These are phyloP conservation scores for Cryptotermes secundus DNA, from an alignment of 1,140 invertebrate genomes.

Conservation along the genomic window DNA sequence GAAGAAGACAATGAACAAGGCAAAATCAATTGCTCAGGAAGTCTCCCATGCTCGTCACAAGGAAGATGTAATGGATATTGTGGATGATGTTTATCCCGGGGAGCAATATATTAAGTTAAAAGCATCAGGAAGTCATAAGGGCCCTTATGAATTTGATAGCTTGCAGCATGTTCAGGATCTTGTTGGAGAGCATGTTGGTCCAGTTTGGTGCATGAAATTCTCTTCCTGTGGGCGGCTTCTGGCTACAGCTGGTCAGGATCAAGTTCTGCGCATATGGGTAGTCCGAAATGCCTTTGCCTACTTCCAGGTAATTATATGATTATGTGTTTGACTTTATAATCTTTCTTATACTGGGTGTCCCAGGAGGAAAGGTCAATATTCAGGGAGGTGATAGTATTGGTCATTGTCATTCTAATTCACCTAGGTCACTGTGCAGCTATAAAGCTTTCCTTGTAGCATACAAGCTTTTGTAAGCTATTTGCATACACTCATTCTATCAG, in stretches of 20 bases:
- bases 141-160: constrained; percentile 91
- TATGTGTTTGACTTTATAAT: neutral
- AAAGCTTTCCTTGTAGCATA: no score
- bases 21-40: constrained; percentile 85
- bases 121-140: constrained; percentile 92
- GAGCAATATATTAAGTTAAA: constrained; percentile 89
- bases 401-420: no score
- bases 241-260: constrained; percentile 95
- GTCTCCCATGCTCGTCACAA: constrained; percentile 81
- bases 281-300: constrained; percentile 81
- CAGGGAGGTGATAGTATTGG: no score
- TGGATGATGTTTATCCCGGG: constrained; percentile 76
- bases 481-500: no score
- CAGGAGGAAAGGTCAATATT: no score
- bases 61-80: constrained; percentile 80
- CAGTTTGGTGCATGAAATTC: constrained; percentile 99
- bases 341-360: no score
- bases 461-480: no score
- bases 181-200: constrained; percentile 80
- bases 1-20: constrained; percentile 86
- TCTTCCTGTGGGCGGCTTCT: constrained; percentile 89
- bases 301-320: constrained; percentile 61
- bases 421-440: no score
- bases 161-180: constrained; percentile 75
- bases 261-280: constrained; percentile 91